A percentile compares a stretch with the other conserved stretches of the same genome.
Evolutionary conservation across 2,888 invertebrate species (phyloP).

Genomic region (Drosophila subquinaria): DNA sequence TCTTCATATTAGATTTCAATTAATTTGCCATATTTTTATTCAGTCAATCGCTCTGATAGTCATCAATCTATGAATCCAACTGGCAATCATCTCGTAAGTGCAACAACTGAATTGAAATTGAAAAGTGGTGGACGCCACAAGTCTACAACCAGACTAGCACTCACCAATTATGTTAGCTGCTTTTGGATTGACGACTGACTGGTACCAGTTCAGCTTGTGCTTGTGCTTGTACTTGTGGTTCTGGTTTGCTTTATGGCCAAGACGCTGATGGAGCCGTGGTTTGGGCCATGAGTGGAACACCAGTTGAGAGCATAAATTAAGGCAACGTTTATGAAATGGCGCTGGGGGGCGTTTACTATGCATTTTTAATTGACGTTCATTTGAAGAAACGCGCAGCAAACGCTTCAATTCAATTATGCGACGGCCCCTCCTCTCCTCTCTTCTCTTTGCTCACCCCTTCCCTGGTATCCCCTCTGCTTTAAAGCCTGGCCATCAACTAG

Average conservation of each 20-base stretch:
- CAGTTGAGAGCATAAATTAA: slow-evolving; percentile 69
- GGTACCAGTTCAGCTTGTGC: slow-evolving; percentile 18
- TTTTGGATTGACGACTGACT: slow-evolving; percentile 29
- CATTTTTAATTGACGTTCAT: slow-evolving; percentile 81
- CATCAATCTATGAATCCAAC: slow-evolving; percentile 52
- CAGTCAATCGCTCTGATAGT: slow-evolving; percentile 23
- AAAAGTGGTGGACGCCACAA: slow-evolving; percentile 23
- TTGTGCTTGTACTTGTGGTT: slow-evolving; percentile 31
- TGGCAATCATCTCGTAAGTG: slow-evolving; percentile 52
- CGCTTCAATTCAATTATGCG: slow-evolving; percentile 80
- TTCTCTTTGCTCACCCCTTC: neutral
- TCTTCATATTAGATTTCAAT: slow-evolving; percentile 10
- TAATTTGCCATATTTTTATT: slow-evolving; percentile 34
- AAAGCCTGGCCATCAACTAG: slow-evolving; percentile 2
- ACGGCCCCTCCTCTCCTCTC: slow-evolving; percentile 1
- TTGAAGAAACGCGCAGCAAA: slow-evolving; percentile 75
- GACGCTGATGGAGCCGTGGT: slow-evolving; percentile 31
- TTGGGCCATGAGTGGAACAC: slow-evolving; percentile 18
- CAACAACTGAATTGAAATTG: slow-evolving; percentile 48
- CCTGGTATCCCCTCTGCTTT: neutral
- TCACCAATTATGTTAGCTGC: slow-evolving; percentile 39
- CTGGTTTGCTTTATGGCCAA: slow-evolving; percentile 74
- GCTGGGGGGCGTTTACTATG: slow-evolving; percentile 78
- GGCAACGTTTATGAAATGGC: slow-evolving; percentile 77
- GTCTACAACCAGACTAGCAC: slow-evolving; percentile 13